Evolutionary conservation across 1,140 invertebrate genomes (phyloP).

Genomic region (Euglossa dilemma): DNA sequence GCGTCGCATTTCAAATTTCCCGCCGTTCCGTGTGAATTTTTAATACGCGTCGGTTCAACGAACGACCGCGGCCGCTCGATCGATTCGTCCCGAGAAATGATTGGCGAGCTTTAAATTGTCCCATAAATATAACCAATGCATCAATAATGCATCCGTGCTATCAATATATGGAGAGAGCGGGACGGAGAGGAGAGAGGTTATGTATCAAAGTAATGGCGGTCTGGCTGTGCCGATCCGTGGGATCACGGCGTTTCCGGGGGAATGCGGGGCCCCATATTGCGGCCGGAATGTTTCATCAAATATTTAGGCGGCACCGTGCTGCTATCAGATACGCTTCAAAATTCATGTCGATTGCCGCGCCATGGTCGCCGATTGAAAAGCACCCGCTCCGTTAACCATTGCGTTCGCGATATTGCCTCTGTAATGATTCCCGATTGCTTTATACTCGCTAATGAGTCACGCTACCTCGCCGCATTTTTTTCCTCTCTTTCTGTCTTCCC

Average conservation of each 20-base stretch:
- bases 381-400: slow-evolving; percentile 63
- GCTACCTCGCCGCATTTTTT: neutral
- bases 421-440: slow-evolving; percentile 18
- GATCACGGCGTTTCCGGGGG: slow-evolving; percentile 61
- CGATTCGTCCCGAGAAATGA: slow-evolving; percentile 69
- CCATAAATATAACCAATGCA: slow-evolving; percentile 76
- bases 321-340: slow-evolving; percentile 80
- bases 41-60: slow-evolving; percentile 53
- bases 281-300: slow-evolving; percentile 82
- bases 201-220: slow-evolving; percentile 79
- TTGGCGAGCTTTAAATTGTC: slow-evolving; percentile 72
- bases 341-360: slow-evolving; percentile 79
- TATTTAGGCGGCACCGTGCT: slow-evolving; percentile 80
- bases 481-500: neutral
- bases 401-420: neutral
- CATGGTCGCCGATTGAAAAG: slow-evolving; percentile 78
- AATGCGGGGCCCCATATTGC: slow-evolving; percentile 77
- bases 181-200: slow-evolving; percentile 69
- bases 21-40: slow-evolving; percentile 52
- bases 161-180: slow-evolving; percentile 73
- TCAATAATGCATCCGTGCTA: slow-evolving; percentile 78
- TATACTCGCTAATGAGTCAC: neutral
- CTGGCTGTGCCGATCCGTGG: slow-evolving; percentile 49
- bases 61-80: slow-evolving; percentile 41
- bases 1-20: slow-evolving; percentile 52